phyloP scores from a whole-genome alignment of 2,113 vertebrate species.

The Nothobranchius furzeri region DNA sequence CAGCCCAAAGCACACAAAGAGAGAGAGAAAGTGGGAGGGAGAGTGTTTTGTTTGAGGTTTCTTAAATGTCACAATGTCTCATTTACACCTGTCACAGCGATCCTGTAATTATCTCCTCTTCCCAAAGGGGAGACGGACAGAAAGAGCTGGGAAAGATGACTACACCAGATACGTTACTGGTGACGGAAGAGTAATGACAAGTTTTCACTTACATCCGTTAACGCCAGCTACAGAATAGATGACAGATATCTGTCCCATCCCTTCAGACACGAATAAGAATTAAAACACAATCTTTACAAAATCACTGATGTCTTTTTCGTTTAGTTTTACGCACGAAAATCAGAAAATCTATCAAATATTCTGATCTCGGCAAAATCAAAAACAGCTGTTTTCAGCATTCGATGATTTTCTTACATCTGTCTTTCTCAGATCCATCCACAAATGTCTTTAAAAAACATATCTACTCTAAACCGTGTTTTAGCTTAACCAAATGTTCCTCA shows the following conservation, averaged over 20 bases:
- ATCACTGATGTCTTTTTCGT: background rate
- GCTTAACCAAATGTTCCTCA: background rate
- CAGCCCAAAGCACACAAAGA: constrained; percentile 23
- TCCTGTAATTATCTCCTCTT: constrained; percentile 62
- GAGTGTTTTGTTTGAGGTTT: constrained; percentile 47
- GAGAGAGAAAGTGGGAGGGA: constrained; percentile 1
- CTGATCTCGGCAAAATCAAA: too few species aligned
- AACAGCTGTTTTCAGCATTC: too few species aligned
- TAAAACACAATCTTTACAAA: background rate
- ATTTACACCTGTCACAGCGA: constrained; percentile 56
- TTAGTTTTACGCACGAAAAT: background rate
- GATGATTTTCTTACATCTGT: too few species aligned
- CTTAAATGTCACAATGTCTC: constrained; percentile 51
- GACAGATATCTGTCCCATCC: background rate
- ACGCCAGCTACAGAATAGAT: background rate
- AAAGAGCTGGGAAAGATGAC: background rate
- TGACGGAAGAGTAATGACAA: constrained; percentile 3
- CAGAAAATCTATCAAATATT: background rate
- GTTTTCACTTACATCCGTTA: background rate
- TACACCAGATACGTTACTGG: constrained; percentile 1
- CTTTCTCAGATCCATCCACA: too few species aligned
- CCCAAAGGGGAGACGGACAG: constrained; percentile 34
- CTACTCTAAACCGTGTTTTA: too few species aligned
- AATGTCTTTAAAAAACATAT: too few species aligned
- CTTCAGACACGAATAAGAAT: background rate